Base-by-base conservation (phyloP, 2,888 invertebrate genomes). In the Drosophila ustulata region DNA sequence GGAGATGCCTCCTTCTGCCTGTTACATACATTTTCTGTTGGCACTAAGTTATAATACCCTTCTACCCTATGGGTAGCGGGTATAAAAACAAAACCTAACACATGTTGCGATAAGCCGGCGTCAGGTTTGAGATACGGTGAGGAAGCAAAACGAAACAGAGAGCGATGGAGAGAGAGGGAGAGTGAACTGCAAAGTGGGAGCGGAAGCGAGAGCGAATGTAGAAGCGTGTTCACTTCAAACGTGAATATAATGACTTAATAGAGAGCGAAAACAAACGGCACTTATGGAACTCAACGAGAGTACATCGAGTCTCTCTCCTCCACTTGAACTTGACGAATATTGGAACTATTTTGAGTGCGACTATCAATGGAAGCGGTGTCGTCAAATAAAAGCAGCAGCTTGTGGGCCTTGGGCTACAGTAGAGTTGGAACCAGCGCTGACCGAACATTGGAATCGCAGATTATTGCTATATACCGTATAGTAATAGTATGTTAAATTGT, bases 361-460 rank as follows among this genome's bases (percentile, higher is more conserved):
- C 18, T n/a, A 7, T 26, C 52, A 59, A 49, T 34, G 43, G 57
- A 25, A 4, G 34, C 26, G 55, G 18, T 6, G 8, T 47, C 56
- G 53, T 39, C 49, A 39, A 55, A 74, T 75, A 83, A 71, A 86
- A 68, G 58, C 39, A n/a, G 28, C 5, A 49, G 23, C n/a, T 8
- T 34, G 13, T 30, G 7, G 9, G 18, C 18, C 46, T 45, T 34
- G 37, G 47, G 45, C 59, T 7, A 32, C 71, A 79, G 75, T 77
- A 26, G 23, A 55, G 47, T 41, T 32, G 26, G 43, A 57, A 41
- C 59, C 68, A 32, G 13, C 64, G 71, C 56, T 41, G 26, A 18
- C 8, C 7, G n/a, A 55, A 25, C 57, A 57, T 34, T 47, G 11
- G 25, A 34, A 56, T 30, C 11, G 7, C 23, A 43, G 23, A 55